phyloP scores from a whole-genome alignment of 2,113 vertebrate species.

The Rhea americana region DNA sequence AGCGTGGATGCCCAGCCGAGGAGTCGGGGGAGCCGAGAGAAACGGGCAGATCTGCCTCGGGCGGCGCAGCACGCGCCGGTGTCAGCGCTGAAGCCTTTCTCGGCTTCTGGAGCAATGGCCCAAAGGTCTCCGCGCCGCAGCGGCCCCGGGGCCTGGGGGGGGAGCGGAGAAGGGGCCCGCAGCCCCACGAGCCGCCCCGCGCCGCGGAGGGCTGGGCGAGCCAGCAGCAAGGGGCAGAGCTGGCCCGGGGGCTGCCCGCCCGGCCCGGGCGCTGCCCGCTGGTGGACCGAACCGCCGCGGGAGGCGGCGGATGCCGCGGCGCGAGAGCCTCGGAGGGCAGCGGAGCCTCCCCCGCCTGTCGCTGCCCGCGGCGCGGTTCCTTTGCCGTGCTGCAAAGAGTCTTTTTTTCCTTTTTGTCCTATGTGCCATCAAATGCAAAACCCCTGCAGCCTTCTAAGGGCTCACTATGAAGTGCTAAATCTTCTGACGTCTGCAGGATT shows the following conservation, averaged over 20 bases:
- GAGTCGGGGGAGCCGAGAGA: too few relatives aligned
- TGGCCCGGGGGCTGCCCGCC: background rate
- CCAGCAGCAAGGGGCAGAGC: too few relatives aligned
- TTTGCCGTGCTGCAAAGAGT: background rate
- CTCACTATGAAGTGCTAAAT: background rate
- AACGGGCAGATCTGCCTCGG: accelerated
- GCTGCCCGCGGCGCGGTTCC: background rate
- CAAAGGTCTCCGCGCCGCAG: accelerated
- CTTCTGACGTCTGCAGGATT: background rate
- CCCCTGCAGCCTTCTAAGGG: background rate
- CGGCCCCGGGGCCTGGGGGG: too few relatives aligned
- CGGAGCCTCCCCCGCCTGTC: background rate
- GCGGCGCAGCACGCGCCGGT: accelerated
- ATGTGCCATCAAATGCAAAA: background rate
- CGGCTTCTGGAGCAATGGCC: accelerated
- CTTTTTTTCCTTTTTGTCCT: background rate
- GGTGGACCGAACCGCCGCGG: background rate
- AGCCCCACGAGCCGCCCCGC: too few relatives aligned
- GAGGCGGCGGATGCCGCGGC: accelerated
- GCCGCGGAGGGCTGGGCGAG: too few relatives aligned
- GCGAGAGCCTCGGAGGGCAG: background rate
- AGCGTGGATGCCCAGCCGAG: background rate
- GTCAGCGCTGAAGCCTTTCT: accelerated
- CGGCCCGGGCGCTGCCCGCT: background rate
- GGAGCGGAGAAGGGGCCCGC: too few relatives aligned